Evolutionary conservation across 2,888 invertebrate genomes (phyloP).

Genomic region (Rapana venosa): DNA sequence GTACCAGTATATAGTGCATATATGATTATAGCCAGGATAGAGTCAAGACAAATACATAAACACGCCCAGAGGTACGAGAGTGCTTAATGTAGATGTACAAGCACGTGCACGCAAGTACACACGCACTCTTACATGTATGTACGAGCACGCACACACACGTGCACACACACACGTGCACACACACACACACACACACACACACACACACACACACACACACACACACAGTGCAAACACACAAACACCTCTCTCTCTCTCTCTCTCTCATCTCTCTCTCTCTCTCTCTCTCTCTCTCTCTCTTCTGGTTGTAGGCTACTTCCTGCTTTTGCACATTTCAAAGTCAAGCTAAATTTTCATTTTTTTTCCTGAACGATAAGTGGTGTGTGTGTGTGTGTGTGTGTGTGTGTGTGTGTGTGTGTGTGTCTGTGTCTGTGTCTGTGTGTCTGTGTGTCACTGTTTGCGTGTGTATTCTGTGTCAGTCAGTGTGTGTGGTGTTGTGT

Average conservation of each 20-base stretch:
- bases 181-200: not conserved
- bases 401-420: conserved; percentile 21
- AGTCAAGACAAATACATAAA: no score
- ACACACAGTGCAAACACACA: no score
- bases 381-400: conserved; percentile 22
- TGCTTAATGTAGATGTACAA: no score
- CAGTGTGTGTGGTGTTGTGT: conserved; percentile 6
- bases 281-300: not conserved
- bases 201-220: no score
- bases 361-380: not conserved
- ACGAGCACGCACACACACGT: not conserved
- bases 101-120: not conserved
- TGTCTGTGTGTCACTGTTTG: conserved; percentile 36
- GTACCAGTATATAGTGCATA: no score
- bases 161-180: no score
- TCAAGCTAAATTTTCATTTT: not conserved
- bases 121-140: not conserved
- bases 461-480: conserved; percentile 32
- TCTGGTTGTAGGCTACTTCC: not conserved
- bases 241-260: no score
- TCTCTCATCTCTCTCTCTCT: no score
- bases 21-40: no score
- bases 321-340: not conserved
- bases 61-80: no score
- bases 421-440: not conserved